Percentiles rank a stretch among this genome's conserved stretches.
phyloP scores from a whole-genome alignment of 2,888 invertebrate genomes.

The Drosophila macrospina region DNA sequence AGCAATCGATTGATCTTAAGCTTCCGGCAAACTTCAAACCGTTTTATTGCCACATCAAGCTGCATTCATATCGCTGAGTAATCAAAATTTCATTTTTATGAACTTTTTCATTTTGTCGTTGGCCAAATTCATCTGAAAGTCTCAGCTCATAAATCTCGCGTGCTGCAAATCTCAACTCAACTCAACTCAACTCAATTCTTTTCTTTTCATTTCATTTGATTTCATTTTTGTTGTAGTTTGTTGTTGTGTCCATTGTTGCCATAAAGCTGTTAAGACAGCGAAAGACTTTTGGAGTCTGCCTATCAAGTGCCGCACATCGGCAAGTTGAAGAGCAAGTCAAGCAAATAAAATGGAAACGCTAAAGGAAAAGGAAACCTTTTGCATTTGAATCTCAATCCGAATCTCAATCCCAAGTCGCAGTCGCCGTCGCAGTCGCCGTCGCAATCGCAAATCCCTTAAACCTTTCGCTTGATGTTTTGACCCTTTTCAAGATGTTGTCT shows the following conservation, averaged over 20 bases:
- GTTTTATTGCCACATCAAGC: slow-evolving; percentile 37
- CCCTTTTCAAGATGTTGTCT: slow-evolving; percentile 81
- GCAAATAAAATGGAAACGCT: slow-evolving; percentile 32
- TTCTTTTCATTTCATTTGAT: slow-evolving; percentile 44
- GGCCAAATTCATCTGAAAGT: slow-evolving; percentile 53
- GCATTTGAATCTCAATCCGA: slow-evolving; percentile 67
- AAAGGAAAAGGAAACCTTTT: slow-evolving; percentile 49
- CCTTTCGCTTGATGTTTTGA: slow-evolving; percentile 76
- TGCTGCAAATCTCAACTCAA: slow-evolving; percentile 64
- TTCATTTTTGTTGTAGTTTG: slow-evolving; percentile 21
- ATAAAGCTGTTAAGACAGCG: slow-evolving; percentile 68
- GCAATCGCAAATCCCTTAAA: slow-evolving; percentile 59
- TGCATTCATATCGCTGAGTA: slow-evolving; percentile 20
- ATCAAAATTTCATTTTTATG: slow-evolving; percentile 41
- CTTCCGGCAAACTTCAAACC: slow-evolving; percentile 12
- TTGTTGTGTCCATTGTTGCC: slow-evolving; percentile 43
- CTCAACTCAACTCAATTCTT: slow-evolving; percentile 46
- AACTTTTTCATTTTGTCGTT: slow-evolving; percentile 12
- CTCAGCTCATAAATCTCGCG: slow-evolving; percentile 77
- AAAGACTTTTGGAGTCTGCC: slow-evolving; percentile 47
- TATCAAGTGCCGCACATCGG: slow-evolving; percentile 72
- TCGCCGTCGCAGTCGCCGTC: slow-evolving; percentile 23
- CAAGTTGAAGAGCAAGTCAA: slow-evolving; percentile 45
- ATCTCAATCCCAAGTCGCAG: slow-evolving; percentile 38
- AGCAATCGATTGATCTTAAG: neutral